Conservation (phyloP, 2,888 invertebrate species). For the Drosophila incognita region DNA sequence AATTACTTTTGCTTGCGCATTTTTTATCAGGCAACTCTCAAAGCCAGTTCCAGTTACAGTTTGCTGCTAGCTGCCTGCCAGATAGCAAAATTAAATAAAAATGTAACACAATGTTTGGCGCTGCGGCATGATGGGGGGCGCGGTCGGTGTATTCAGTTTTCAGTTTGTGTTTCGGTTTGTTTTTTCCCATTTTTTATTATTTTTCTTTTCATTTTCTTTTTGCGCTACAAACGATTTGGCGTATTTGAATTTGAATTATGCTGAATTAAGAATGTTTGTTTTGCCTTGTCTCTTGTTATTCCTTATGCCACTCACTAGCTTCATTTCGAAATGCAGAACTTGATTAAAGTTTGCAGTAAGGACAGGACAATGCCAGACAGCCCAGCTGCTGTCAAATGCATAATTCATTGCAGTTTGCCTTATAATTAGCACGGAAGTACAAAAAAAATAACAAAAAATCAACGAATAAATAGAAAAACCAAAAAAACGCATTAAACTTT, state of each 20-base stretch:
- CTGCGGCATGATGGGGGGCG: background rate
- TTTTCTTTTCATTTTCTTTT: slow-evolving; percentile 4
- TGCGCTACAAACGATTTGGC: slow-evolving; percentile 49
- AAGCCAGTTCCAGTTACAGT: slow-evolving; percentile 56
- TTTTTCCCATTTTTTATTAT: background rate
- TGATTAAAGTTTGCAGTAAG: slow-evolving; percentile 73
- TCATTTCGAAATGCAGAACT: slow-evolving; percentile 76
- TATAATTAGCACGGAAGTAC: slow-evolving; percentile 60
- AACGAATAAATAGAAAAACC: slow-evolving; percentile 27
- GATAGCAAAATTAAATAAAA: slow-evolving; percentile 80
- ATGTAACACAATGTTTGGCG: slow-evolving; percentile 75
- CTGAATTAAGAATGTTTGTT: slow-evolving; percentile 76
- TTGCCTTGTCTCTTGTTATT: slow-evolving; percentile 52
- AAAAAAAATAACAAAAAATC: slow-evolving; percentile 6
- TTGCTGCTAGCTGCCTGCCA: slow-evolving; percentile 47
- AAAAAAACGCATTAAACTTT: slow-evolving; percentile 77
- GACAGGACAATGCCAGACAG: slow-evolving; percentile 62
- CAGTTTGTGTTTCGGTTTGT: slow-evolving; percentile 16
- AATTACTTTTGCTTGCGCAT: slow-evolving; percentile 79
- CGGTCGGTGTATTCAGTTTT: slow-evolving; percentile 11
- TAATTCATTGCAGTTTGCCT: slow-evolving; percentile 75
- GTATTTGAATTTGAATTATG: slow-evolving; percentile 79
- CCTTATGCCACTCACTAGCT: slow-evolving; percentile 24
- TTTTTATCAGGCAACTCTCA: slow-evolving; percentile 71
- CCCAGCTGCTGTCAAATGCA: slow-evolving; percentile 67